These are phyloP conservation scores for Bolborhynchus lineola DNA, from an alignment of 2,113 vertebrate species.

Conservation along the genomic window DNA sequence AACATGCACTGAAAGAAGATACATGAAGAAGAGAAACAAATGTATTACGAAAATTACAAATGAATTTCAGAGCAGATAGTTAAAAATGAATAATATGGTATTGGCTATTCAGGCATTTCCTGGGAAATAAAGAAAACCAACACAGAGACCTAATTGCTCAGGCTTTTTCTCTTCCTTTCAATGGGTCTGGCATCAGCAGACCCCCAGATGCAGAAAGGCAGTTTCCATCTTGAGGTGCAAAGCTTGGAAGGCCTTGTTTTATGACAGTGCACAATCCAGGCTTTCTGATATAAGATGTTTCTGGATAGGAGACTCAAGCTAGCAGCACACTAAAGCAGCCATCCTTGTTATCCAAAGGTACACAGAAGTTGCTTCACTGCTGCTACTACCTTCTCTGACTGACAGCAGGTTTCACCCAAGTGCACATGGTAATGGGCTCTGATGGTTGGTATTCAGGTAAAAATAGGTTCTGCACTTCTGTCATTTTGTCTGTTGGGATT, in stretches of 20 bases:
- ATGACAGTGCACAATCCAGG: neutral
- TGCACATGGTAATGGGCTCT: neutral
- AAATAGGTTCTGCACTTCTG: neutral
- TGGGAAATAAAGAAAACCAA: neutral
- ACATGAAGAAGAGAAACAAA: neutral
- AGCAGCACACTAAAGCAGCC: neutral
- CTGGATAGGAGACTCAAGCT: neutral
- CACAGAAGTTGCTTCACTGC: neutral
- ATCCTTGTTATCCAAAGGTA: neutral
- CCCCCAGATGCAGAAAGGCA: neutral
- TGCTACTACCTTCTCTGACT: neutral
- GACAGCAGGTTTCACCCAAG: neutral
- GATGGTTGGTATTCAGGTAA: neutral
- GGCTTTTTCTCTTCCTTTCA: neutral
- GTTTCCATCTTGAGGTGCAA: neutral
- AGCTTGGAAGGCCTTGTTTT: neutral
- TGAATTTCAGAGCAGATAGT: neutral
- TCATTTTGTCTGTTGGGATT: neutral
- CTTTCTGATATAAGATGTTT: neutral
- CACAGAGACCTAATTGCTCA: neutral
- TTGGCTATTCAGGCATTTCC: neutral
- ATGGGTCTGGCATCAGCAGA: neutral
- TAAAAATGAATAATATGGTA: neutral
- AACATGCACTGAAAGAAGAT: neutral
- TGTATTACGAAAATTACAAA: neutral